Evolutionary conservation across 2,888 invertebrate species (phyloP).

Genomic region (Hoplodrina ambigua): DNA sequence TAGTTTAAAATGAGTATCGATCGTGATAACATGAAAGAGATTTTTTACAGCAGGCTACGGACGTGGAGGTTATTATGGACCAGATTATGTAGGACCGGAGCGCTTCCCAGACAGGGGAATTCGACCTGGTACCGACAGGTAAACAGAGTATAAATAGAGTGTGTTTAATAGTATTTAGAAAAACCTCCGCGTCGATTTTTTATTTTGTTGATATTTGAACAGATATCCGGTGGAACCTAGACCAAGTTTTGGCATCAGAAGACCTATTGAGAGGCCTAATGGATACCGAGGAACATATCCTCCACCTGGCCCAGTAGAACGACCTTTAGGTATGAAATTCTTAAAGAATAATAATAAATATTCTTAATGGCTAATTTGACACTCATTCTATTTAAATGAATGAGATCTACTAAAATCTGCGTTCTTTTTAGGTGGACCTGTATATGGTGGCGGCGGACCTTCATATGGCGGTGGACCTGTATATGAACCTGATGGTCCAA

Average conservation of each 20-base stretch:
- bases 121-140: slow-evolving; percentile 87
- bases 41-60: slow-evolving; percentile 77
- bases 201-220: not conserved
- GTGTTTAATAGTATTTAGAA: not conserved
- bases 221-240: slow-evolving; percentile 86
- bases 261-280: slow-evolving; percentile 83
- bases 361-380: not conserved
- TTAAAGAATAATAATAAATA: not conserved
- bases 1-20: slow-evolving; percentile 18
- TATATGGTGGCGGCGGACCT: slow-evolving; percentile 54
- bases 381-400: not conserved
- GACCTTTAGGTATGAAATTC: slow-evolving; percentile 79
- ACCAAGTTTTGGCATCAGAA: slow-evolving; percentile 80
- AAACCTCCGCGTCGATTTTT: no score
- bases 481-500: slow-evolving; percentile 52
- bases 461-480: slow-evolving; percentile 48
- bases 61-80: slow-evolving; percentile 83
- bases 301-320: slow-evolving; percentile 79
- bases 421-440: slow-evolving; percentile 59
- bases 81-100: slow-evolving; percentile 79
- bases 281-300: slow-evolving; percentile 90
- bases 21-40: slow-evolving; percentile 50
- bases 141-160: slow-evolving; percentile 28
- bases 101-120: slow-evolving; percentile 88
- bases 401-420: not conserved